Evolutionary conservation across 92 coral and sea anemone species (phyloP).

Genomic region (Paragorgia papillata): DNA sequence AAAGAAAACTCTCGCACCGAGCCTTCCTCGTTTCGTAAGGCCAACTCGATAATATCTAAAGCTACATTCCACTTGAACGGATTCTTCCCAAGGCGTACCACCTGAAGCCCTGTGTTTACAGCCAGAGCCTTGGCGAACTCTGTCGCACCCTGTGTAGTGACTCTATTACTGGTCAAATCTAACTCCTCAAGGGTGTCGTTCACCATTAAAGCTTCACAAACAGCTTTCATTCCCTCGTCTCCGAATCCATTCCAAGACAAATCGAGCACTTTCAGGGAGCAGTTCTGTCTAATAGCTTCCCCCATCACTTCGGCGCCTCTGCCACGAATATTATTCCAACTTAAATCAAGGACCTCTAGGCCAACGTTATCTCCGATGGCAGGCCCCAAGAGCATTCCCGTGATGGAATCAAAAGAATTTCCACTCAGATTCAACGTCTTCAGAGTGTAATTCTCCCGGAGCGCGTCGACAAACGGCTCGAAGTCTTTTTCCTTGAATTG

Average conservation of each 20-base stretch:
- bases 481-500: slow-evolving; percentile 77
- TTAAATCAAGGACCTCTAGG: slow-evolving; percentile 77
- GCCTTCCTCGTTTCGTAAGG: slow-evolving; percentile 71
- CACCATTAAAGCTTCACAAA: slow-evolving; percentile 71
- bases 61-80: slow-evolving; percentile 78
- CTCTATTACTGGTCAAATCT: slow-evolving; percentile 80
- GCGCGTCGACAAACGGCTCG: slow-evolving; percentile 91
- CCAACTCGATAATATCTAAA: slow-evolving; percentile 65
- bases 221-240: slow-evolving; percentile 85
- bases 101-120: slow-evolving; percentile 71
- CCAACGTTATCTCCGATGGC: slow-evolving; percentile 91
- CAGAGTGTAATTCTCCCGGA: slow-evolving; percentile 83
- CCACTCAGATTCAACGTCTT: slow-evolving; percentile 84
- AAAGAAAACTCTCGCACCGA: slow-evolving; percentile 76
- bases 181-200: slow-evolving; percentile 77
- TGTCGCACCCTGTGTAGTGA: slow-evolving; percentile 71
- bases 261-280: slow-evolving; percentile 77
- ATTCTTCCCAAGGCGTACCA: slow-evolving; percentile 72
- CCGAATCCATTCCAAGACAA: slow-evolving; percentile 95
- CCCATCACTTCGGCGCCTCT: slow-evolving; percentile 85
- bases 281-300: slow-evolving; percentile 72
- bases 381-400: slow-evolving; percentile 90
- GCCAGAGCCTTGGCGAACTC: slow-evolving; percentile 69
- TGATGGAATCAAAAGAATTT: slow-evolving; percentile 76
- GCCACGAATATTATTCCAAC: slow-evolving; percentile 89